These are phyloP conservation scores for Xenopus laevis DNA, from an alignment of 2,113 vertebrate genomes.

Conservation along the genomic window DNA sequence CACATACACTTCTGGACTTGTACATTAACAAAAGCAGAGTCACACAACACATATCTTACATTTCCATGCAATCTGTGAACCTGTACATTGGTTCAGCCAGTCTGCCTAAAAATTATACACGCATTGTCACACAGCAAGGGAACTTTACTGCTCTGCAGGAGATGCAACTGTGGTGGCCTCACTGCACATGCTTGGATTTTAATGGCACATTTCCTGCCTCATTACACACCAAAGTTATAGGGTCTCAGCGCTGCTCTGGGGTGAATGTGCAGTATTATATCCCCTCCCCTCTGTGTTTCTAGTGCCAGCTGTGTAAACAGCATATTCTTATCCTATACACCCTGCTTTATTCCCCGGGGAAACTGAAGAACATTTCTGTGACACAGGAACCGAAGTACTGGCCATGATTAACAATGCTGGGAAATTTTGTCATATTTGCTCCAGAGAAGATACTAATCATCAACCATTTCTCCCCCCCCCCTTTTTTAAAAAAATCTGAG, in stretches of 20 bases:
- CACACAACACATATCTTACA: no score
- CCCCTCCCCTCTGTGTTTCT: constrained; percentile 24
- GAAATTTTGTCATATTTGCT: no score
- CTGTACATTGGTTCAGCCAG: no score
- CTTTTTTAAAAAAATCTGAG: no score
- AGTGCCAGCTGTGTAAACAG: constrained; percentile 41
- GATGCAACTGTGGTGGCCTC: constrained; percentile 34
- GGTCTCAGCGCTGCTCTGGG: constrained; percentile 3
- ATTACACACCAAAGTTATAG: constrained; percentile 13
- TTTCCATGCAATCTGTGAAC: no score
- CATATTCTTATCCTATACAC: not conserved
- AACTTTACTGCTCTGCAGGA: constrained; percentile 7
- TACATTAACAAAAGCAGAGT: no score
- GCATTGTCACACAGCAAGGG: not conserved
- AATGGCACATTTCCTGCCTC: constrained; percentile 44
- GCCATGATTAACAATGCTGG: no score
- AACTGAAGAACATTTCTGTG: not conserved
- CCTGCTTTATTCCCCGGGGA: constrained; percentile 25
- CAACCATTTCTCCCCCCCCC: no score
- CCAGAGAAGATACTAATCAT: no score
- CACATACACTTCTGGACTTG: no score
- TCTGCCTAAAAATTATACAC: no score
- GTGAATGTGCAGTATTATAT: constrained; percentile 23
- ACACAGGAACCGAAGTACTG: not conserved
- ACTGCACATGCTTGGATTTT: constrained; percentile 35